phyloP scores from a whole-genome alignment of 2,797 vertebrate genomes.

The Pangasius sanitwongsei region DNA sequence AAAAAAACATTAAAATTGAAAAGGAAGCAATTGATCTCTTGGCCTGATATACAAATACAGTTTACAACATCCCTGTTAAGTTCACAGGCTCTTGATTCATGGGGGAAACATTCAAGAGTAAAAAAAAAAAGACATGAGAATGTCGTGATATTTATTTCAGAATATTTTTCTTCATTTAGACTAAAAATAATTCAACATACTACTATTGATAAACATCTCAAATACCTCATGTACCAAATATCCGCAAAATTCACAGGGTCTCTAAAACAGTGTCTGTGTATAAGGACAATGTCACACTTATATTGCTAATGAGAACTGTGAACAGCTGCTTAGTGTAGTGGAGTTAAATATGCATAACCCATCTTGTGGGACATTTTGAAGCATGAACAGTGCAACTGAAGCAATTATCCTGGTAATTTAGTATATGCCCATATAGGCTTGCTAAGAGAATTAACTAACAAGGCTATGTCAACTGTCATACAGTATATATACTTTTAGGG shows the following conservation, averaged over 20 bases:
- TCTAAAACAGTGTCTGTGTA: background rate
- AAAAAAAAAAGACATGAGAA: background rate
- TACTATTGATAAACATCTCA: background rate
- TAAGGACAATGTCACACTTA: background rate
- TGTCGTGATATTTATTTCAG: background rate
- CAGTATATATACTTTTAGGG: background rate
- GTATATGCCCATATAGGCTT: background rate
- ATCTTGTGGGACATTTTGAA: slow-evolving; percentile 16
- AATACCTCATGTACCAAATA: background rate
- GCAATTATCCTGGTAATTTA: background rate
- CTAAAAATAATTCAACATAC: background rate
- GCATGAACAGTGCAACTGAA: background rate
- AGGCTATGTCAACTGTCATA: background rate
- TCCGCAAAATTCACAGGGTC: background rate
- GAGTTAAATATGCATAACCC: background rate
- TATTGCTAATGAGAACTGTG: slow-evolving; percentile 17
- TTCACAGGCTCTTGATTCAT: background rate
- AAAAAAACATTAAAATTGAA: background rate
- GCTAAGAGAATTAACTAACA: background rate
- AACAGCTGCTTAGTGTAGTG: slow-evolving; percentile 17
- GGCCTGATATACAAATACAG: background rate
- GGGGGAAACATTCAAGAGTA: background rate
- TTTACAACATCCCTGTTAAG: background rate
- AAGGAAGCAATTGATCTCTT: background rate
- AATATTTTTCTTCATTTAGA: background rate